Evolutionary conservation across 2,797 vertebrate genomes (phyloP).

Genomic region (Poecilia wingei): DNA sequence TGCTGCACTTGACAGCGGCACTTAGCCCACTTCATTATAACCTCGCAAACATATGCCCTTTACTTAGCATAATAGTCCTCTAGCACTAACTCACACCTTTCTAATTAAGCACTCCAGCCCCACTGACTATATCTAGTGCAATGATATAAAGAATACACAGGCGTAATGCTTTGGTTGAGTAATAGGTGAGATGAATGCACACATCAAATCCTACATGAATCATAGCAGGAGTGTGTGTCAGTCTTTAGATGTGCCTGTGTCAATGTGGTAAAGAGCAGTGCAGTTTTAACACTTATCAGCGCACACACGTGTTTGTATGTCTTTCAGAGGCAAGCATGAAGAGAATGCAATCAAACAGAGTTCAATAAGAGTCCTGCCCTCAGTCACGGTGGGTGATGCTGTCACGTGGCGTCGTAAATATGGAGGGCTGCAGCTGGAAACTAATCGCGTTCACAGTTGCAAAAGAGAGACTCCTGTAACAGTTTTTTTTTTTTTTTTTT

Average conservation of each 20-base stretch:
- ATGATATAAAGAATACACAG: slow-evolving; percentile 30
- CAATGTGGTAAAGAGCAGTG: background rate
- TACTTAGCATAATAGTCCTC: slow-evolving; percentile 62
- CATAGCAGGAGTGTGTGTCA: background rate
- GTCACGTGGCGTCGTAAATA: slow-evolving; percentile 55
- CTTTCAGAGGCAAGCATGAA: slow-evolving; percentile 38
- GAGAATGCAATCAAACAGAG: slow-evolving; percentile 36
- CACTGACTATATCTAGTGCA: background rate
- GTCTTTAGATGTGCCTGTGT: no score
- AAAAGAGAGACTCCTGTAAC: slow-evolving; percentile 25
- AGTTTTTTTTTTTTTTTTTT: slow-evolving; percentile 15
- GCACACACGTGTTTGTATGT: slow-evolving; percentile 11
- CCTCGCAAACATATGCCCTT: slow-evolving; percentile 52
- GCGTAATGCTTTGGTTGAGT: slow-evolving; percentile 23
- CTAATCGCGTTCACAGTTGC: slow-evolving; percentile 43
- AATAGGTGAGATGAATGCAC: slow-evolving; percentile 18
- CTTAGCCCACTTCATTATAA: slow-evolving; percentile 48
- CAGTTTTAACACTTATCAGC: slow-evolving; percentile 22
- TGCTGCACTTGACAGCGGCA: slow-evolving; percentile 50
- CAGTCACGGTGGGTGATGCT: slow-evolving; percentile 39
- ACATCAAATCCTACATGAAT: slow-evolving; percentile 15
- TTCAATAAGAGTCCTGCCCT: slow-evolving; percentile 17
- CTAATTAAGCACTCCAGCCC: slow-evolving; percentile 54
- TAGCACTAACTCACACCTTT: slow-evolving; percentile 49
- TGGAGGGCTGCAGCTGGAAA: slow-evolving; percentile 55